phyloP scores from a whole-genome alignment of 2,888 invertebrate genomes.

The Diogma glabrata region DNA sequence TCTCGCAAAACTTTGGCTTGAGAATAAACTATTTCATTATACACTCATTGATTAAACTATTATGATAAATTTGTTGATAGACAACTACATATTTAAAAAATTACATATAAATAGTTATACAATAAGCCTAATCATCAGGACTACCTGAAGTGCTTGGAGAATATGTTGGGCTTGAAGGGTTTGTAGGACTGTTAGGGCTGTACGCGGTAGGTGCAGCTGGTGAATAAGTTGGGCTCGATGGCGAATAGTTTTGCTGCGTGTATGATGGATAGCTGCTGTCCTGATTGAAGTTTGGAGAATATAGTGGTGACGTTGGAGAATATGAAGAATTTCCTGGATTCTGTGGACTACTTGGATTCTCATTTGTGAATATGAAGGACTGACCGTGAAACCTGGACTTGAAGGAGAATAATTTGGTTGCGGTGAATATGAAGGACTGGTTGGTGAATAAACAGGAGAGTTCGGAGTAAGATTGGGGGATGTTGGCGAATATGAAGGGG shows the following conservation, averaged over 20 bases:
- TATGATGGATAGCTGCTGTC: too few relatives aligned
- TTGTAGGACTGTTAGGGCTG: conserved; percentile 52
- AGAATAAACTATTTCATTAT: too few relatives aligned
- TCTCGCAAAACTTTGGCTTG: too few relatives aligned
- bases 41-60: too few relatives aligned
- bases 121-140: background rate
- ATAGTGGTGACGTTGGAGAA: conserved; percentile 69
- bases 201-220: conserved; percentile 72
- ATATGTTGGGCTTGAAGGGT: conserved; percentile 70
- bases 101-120: too few relatives aligned
- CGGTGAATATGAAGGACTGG: conserved; percentile 75
- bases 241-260: conserved; percentile 71
- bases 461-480: conserved; percentile 70
- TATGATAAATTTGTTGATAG: too few relatives aligned
- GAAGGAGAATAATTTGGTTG: conserved; percentile 58
- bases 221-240: conserved; percentile 70
- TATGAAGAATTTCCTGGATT: conserved; percentile 54
- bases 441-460: conserved; percentile 68
- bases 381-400: conserved; percentile 71
- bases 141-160: conserved; percentile 59
- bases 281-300: conserved; percentile 73
- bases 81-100: too few relatives aligned
- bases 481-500: conserved; percentile 57
- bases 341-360: conserved; percentile 45
- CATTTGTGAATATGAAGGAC: conserved; percentile 30